These are phyloP conservation scores for Gila robusta DNA, from an alignment of 2,797 vertebrate species.

Conservation along the genomic window DNA sequence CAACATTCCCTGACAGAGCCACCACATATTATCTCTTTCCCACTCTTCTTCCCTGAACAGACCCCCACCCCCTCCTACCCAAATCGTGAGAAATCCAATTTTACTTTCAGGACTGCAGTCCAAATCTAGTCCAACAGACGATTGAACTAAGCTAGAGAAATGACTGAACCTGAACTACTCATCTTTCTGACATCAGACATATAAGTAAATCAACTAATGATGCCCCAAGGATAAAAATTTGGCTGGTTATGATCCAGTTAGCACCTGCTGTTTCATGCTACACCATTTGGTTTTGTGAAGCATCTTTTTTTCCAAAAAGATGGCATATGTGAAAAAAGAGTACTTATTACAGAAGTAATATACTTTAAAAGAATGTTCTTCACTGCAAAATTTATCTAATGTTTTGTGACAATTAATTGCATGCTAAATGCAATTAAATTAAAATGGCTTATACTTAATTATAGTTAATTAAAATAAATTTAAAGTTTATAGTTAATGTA, in stretches of 20 bases:
- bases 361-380: neutral
- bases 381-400: neutral
- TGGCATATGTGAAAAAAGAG: neutral
- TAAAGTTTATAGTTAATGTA: neutral
- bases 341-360: neutral
- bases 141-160: neutral
- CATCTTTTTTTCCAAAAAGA: neutral
- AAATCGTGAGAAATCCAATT: neutral
- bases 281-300: neutral
- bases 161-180: neutral
- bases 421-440: neutral
- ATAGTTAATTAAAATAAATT: neutral
- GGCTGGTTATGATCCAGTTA: neutral
- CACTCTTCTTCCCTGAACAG: neutral
- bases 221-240: neutral
- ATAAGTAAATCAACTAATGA: neutral
- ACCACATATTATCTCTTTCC: slow-evolving; percentile 64
- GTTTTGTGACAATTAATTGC: neutral
- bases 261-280: neutral
- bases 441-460: neutral
- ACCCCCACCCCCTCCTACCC: neutral
- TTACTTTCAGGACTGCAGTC: neutral
- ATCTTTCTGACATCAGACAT: neutral
- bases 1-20: slow-evolving; percentile 63
- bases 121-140: neutral